These are phyloP conservation scores for Drosophila miranda DNA, from an alignment of 1,140 invertebrate genomes.

Conservation along the genomic window DNA sequence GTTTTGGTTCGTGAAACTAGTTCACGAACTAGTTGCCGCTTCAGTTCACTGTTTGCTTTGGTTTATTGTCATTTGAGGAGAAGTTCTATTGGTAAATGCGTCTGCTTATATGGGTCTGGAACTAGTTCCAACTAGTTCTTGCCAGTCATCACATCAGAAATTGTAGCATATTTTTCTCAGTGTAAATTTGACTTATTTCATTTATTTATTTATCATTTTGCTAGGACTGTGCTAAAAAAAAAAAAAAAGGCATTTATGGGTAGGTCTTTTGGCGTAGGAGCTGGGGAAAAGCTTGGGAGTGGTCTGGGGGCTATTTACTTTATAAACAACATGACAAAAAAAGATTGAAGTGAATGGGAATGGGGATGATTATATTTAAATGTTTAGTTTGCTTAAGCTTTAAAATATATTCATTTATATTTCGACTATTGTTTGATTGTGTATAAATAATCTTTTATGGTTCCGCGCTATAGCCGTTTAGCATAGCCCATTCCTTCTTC, in stretches of 20 bases:
- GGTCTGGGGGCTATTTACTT: constrained; percentile 18
- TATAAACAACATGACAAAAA: constrained; percentile 21
- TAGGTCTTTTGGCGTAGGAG: neutral
- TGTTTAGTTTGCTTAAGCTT: constrained; percentile 3
- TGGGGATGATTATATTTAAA: neutral
- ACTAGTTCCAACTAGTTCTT: constrained; percentile 28
- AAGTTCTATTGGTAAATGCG: constrained; percentile 38
- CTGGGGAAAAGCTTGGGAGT: neutral
- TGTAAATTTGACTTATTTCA: constrained; percentile 1
- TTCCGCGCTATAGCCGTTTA: neutral
- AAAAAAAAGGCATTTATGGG: constrained; percentile 29
- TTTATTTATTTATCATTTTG: constrained; percentile 6
- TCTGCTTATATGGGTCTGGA: constrained; percentile 1
- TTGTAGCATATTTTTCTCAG: constrained; percentile 20
- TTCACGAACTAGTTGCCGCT: constrained; percentile 3
- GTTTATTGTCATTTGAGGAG: constrained; percentile 53
- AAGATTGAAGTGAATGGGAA: too few relatives aligned
- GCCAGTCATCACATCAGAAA: constrained; percentile 1
- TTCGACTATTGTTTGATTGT: constrained; percentile 54
- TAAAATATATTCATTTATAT: constrained; percentile 15
- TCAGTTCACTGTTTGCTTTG: constrained; percentile 19
- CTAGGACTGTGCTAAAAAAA: constrained; percentile 2
- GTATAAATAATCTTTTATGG: constrained; percentile 25
- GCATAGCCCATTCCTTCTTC: neutral
- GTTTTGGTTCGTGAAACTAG: constrained; percentile 11